These are phyloP conservation scores for Nycteola revayana DNA, from an alignment of 2,888 invertebrate genomes.

Conservation along the genomic window DNA sequence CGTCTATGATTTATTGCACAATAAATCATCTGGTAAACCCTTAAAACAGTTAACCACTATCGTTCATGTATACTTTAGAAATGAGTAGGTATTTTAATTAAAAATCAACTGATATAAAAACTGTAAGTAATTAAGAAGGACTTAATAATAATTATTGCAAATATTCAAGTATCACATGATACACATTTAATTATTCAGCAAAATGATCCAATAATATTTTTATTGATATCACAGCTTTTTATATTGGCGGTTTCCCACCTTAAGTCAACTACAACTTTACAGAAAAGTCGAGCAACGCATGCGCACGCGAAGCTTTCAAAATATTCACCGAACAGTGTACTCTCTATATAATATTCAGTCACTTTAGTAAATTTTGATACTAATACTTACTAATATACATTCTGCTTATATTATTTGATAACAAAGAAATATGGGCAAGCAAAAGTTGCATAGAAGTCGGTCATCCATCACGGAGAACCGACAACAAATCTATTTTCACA, in stretches of 20 bases:
- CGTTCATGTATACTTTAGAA: no score
- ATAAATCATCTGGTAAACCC: no score
- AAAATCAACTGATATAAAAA: no score
- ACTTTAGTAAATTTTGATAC: conserved; percentile 47
- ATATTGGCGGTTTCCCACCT: conserved; percentile 59
- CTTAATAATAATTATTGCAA: conserved; percentile 16
- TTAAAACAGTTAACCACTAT: no score
- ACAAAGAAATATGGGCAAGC: conserved; percentile 44
- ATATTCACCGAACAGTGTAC: conserved; percentile 29
- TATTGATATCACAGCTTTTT: conserved; percentile 81
- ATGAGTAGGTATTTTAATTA: no score
- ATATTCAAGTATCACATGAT: conserved; percentile 23
- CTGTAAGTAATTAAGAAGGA: no score
- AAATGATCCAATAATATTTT: conserved; percentile 60
- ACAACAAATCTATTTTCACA: conserved; percentile 74
- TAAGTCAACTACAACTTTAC: conserved; percentile 48
- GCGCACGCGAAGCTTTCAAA: conserved; percentile 35
- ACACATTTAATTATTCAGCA: conserved; percentile 33
- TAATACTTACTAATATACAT: conserved; percentile 45
- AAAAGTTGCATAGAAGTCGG: conserved; percentile 62
- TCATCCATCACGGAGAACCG: conserved; percentile 73
- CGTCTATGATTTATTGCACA: no score
- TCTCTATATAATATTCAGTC: conserved; percentile 63
- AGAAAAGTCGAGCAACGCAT: conserved; percentile 40
- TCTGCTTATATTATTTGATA: conserved; percentile 45